Conservation (phyloP, 2,888 invertebrate genomes). For the Alloplasta piceator region DNA sequence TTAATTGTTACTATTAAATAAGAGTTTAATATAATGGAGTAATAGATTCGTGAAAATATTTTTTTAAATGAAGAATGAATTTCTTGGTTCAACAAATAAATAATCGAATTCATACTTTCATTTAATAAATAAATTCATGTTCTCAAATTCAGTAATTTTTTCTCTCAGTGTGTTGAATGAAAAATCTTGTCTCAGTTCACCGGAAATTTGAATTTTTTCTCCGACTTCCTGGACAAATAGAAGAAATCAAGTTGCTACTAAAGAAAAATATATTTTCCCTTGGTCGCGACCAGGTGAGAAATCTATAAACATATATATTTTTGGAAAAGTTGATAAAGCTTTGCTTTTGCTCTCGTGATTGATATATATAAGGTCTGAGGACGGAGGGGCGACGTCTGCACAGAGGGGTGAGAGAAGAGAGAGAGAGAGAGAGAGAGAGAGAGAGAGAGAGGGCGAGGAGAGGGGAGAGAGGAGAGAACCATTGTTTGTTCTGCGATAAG, state of each 20-base stretch:
- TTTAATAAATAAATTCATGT: no score
- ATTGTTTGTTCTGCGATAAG: constrained; percentile 80
- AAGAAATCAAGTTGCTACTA: neutral
- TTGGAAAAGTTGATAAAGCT: constrained; percentile 16
- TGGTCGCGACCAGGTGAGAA: constrained; percentile 4
- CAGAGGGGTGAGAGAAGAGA: neutral
- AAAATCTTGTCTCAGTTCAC: no score
- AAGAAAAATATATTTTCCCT: neutral
- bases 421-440: constrained; percentile 1
- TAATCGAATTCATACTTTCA: no score
- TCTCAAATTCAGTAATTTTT: no score
- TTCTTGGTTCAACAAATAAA: no score
- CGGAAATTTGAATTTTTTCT: no score
- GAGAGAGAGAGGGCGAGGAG: no score
- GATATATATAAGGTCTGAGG: constrained; percentile 64
- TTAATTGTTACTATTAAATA: no score
- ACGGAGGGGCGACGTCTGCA: constrained; percentile 1
- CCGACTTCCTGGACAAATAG: neutral
- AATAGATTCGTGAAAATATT: no score
- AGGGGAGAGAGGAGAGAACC: constrained; percentile 68
- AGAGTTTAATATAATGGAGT: no score
- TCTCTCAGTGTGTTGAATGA: no score
- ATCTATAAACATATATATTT: constrained; percentile 5
- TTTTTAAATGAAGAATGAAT: no score
- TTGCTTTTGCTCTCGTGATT: constrained; percentile 60